A percentile compares a stretch with the other conserved stretches of the same genome.
Conservation (phyloP, 1,140 invertebrate genomes). For the Dinoponera quadriceps region DNA sequence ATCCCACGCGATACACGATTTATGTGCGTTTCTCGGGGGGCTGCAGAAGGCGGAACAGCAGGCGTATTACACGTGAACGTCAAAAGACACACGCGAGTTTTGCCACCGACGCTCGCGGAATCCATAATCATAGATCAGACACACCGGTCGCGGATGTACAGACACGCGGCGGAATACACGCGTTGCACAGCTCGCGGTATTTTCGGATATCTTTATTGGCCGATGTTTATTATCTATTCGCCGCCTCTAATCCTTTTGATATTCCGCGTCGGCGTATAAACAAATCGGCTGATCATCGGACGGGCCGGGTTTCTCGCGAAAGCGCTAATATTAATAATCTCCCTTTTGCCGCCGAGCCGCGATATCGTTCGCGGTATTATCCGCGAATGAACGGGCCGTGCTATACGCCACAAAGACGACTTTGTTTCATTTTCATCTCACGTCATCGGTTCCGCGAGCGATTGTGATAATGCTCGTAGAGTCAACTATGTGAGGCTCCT, state of each 20-base stretch:
- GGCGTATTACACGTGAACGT: slow-evolving; percentile 28
- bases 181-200: slow-evolving; percentile 73
- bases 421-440: slow-evolving; percentile 75
- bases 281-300: slow-evolving; percentile 76
- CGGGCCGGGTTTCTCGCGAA: slow-evolving; percentile 70
- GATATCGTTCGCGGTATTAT: slow-evolving; percentile 73
- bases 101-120: slow-evolving; percentile 73
- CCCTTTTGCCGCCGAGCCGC: slow-evolving; percentile 62
- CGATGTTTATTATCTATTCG: slow-evolving; percentile 81
- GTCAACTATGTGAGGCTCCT: slow-evolving; percentile 36
- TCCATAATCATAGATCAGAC: slow-evolving; percentile 79
- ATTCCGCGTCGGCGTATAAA: slow-evolving; percentile 77
- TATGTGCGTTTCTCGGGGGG: not conserved
- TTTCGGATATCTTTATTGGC: slow-evolving; percentile 80
- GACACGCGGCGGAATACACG: slow-evolving; percentile 13
- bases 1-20: not conserved
- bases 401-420: slow-evolving; percentile 75
- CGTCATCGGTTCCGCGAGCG: slow-evolving; percentile 60
- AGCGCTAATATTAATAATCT: slow-evolving; percentile 79
- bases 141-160: slow-evolving; percentile 28
- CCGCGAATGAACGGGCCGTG: slow-evolving; percentile 34
- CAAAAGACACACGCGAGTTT: slow-evolving; percentile 59
- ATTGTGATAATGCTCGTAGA: slow-evolving; percentile 59
- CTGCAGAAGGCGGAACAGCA: slow-evolving; percentile 17
- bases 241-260: slow-evolving; percentile 81